Percentiles rank a stretch among this genome's conserved stretches.
These are phyloP conservation scores for Lepetodrilus schrolli DNA, from an alignment of 2,888 invertebrate species.

Conservation along the genomic window DNA sequence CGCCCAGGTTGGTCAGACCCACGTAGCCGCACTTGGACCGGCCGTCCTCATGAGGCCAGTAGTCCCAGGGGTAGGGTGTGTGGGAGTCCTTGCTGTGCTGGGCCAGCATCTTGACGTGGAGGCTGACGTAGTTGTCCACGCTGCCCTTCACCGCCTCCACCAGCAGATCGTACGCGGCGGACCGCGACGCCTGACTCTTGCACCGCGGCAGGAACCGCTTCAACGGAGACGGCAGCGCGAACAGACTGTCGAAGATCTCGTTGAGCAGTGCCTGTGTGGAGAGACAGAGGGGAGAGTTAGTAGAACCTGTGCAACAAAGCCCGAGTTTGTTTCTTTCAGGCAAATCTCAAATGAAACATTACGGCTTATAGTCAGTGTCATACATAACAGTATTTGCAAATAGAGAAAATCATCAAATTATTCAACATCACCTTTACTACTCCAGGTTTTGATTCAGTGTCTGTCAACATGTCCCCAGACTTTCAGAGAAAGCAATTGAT, in stretches of 20 bases:
- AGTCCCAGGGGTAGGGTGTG: constrained; percentile 95
- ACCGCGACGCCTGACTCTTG: constrained; percentile 89
- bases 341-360: too few relatives aligned
- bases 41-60: constrained; percentile 97
- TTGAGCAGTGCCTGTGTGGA: constrained; percentile 73
- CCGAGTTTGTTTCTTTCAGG: too few relatives aligned
- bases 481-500: too few relatives aligned
- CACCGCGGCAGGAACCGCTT: constrained; percentile 91
- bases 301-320: too few relatives aligned
- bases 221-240: constrained; percentile 90
- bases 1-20: constrained; percentile 94
- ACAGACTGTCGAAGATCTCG: constrained; percentile 89
- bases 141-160: constrained; percentile 90
- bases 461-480: too few relatives aligned
- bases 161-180: constrained; percentile 91
- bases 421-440: too few relatives aligned
- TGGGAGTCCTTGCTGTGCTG: constrained; percentile 84
- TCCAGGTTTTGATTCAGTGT: too few relatives aligned
- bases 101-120: constrained; percentile 87
- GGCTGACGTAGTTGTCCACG: constrained; percentile 88
- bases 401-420: too few relatives aligned
- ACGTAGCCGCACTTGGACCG: constrained; percentile 95
- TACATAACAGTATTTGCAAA: too few relatives aligned
- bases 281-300: too few relatives aligned
- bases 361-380: too few relatives aligned